These are phyloP conservation scores for Pectinophora gossypiella DNA, from an alignment of 1,140 invertebrate species.

Conservation along the genomic window DNA sequence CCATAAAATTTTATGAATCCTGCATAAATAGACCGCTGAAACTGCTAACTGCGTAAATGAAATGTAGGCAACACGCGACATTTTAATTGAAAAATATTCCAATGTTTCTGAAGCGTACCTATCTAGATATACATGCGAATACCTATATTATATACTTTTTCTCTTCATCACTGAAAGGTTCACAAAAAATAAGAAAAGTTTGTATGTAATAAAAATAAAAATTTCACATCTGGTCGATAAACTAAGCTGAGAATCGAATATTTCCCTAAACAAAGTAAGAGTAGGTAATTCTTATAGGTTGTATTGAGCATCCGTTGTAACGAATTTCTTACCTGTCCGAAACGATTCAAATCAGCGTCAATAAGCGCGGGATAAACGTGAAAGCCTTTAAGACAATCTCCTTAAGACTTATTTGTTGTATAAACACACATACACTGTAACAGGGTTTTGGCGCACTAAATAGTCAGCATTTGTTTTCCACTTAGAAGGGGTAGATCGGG, in stretches of 20 bases:
- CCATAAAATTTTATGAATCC: no score
- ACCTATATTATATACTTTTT: no score
- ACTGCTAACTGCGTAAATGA: no score
- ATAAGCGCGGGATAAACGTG: constrained; percentile 36
- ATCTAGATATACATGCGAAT: no score
- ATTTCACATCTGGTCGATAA: not conserved
- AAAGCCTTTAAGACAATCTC: constrained; percentile 32
- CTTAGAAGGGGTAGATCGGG: not conserved
- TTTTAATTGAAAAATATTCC: no score
- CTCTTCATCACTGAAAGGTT: no score
- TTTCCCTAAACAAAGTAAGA: not conserved
- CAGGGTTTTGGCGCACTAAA: constrained; percentile 12
- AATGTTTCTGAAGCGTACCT: no score
- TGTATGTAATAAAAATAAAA: not conserved
- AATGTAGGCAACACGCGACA: no score
- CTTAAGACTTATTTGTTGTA: no score
- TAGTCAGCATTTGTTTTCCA: constrained; percentile 11
- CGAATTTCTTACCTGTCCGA: constrained; percentile 51
- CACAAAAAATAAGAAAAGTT: no score
- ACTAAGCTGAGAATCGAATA: not conserved
- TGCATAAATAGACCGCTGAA: no score
- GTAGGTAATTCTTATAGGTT: no score
- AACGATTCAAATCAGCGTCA: constrained; percentile 47
- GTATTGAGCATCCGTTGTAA: not conserved
- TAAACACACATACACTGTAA: constrained; percentile 36